Conservation (phyloP, 23 tunicate genomes). For the Diplosoma virens region DNA sequence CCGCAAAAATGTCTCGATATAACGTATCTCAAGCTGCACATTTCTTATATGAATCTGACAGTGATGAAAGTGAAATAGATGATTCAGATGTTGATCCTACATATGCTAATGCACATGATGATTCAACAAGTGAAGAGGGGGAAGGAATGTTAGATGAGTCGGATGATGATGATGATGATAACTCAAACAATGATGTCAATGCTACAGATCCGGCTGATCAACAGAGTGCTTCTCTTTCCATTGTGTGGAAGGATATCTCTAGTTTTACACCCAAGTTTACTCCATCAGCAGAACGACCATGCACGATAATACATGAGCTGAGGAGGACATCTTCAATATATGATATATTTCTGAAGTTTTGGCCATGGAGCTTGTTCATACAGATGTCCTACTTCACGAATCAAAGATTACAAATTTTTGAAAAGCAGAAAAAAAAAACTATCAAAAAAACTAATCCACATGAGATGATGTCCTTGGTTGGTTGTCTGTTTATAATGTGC, state of each 20-base stretch:
- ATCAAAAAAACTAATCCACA: slow-evolving; percentile 21
- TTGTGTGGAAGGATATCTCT: slow-evolving; percentile 13
- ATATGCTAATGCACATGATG: too few relatives aligned
- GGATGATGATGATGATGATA: too few relatives aligned
- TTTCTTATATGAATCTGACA: too few relatives aligned
- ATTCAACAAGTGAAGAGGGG: too few relatives aligned
- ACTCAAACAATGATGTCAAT: too few relatives aligned
- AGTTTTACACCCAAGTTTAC: slow-evolving; percentile 7
- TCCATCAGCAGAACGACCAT: slow-evolving; percentile 18
- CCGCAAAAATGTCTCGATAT: too few relatives aligned
- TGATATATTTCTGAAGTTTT: slow-evolving; percentile 15
- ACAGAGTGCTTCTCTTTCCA: too few relatives aligned
- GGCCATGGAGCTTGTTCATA: slow-evolving; percentile 28
- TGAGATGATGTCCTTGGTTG: slow-evolving; percentile 25
- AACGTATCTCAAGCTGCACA: too few relatives aligned
- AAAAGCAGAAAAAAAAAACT: slow-evolving; percentile 10
- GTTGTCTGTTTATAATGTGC: slow-evolving; percentile 17
- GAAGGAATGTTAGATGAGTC: too few relatives aligned
- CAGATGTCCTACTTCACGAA: slow-evolving; percentile 11
- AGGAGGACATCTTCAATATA: slow-evolving; percentile 10
- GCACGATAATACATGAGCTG: slow-evolving; percentile 19
- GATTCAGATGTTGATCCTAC: too few relatives aligned
- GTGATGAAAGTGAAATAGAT: too few relatives aligned
- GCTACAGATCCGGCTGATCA: too few relatives aligned
- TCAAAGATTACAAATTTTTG: slow-evolving; percentile 16